Evolutionary conservation across 2,113 vertebrate genomes (phyloP).

Genomic region (Chlorodrepanis virens): DNA sequence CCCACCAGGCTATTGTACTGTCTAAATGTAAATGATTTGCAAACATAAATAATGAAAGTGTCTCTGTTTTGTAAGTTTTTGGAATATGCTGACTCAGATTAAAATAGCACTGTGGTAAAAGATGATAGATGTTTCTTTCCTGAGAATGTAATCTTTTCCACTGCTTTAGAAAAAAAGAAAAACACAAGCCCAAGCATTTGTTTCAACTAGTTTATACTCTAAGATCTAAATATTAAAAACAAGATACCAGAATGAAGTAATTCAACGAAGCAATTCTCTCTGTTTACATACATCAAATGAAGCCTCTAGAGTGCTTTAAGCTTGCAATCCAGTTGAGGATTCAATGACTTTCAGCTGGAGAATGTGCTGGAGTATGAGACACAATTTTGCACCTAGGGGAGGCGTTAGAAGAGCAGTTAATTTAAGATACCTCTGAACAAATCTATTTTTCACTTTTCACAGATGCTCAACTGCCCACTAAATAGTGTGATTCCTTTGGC

Average conservation of each 20-base stretch:
- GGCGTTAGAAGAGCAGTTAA: not conserved
- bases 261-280: not conserved
- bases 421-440: not conserved
- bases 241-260: not conserved
- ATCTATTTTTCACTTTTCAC: not conserved
- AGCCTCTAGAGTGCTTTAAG: not conserved
- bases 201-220: not conserved
- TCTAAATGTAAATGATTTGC: constrained; percentile 10
- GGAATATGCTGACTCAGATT: not conserved
- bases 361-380: not conserved
- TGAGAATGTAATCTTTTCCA: not conserved
- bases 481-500: not conserved
- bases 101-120: not conserved
- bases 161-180: not conserved
- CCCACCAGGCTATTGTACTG: not conserved
- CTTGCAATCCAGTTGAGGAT: not conserved
- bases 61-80: not conserved
- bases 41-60: constrained; percentile 11
- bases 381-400: not conserved
- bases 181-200: not conserved
- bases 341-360: not conserved
- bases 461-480: not conserved
- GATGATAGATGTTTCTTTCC: not conserved
- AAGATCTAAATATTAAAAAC: not conserved
- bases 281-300: not conserved